Evolutionary conservation across 2,797 vertebrate genomes (phyloP).

Genomic region (Tachyglossus aculeatus): DNA sequence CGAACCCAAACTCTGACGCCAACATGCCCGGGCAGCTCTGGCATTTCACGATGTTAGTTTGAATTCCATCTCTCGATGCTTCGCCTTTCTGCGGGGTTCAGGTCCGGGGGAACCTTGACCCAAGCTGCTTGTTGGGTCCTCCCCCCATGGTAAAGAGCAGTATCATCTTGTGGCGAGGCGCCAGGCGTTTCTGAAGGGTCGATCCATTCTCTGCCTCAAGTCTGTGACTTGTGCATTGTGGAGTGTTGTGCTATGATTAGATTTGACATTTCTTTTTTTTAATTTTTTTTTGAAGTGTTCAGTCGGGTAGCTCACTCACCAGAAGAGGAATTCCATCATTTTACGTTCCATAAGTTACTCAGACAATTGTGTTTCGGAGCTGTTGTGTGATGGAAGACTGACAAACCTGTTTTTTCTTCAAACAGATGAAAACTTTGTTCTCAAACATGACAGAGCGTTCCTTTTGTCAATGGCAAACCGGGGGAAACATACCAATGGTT

Average conservation of each 20-base stretch:
- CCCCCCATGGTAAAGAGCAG: too few species aligned
- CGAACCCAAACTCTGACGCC: too few species aligned
- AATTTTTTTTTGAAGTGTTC: constrained; percentile 49
- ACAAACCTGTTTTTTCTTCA: constrained; percentile 76
- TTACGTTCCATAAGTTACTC: constrained; percentile 61
- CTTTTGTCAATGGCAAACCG: constrained; percentile 99
- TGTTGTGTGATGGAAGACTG: constrained; percentile 58
- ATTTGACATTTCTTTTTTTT: constrained; percentile 2
- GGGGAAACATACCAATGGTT: constrained; percentile 98
- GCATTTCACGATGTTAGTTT: too few species aligned
- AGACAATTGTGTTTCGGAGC: constrained; percentile 43
- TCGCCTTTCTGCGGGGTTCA: too few species aligned
- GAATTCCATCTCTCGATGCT: too few species aligned
- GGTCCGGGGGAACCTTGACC: too few species aligned
- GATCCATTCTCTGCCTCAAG: constrained; percentile 28
- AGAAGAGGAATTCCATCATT: constrained; percentile 70
- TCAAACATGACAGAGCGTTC: constrained; percentile 98
- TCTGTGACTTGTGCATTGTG: constrained; percentile 51
- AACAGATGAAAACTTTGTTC: constrained; percentile 99
- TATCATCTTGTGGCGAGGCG: too few species aligned
- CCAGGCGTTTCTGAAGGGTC: too few species aligned
- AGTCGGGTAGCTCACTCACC: constrained; percentile 61
- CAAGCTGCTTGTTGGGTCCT: too few species aligned
- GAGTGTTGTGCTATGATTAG: constrained; percentile 46
- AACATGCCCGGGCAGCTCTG: too few species aligned